Evolutionary conservation across 2,888 invertebrate genomes (phyloP), one percentile per base, ranked within the genome.

Genomic region (Synergus itoensis): DNA sequence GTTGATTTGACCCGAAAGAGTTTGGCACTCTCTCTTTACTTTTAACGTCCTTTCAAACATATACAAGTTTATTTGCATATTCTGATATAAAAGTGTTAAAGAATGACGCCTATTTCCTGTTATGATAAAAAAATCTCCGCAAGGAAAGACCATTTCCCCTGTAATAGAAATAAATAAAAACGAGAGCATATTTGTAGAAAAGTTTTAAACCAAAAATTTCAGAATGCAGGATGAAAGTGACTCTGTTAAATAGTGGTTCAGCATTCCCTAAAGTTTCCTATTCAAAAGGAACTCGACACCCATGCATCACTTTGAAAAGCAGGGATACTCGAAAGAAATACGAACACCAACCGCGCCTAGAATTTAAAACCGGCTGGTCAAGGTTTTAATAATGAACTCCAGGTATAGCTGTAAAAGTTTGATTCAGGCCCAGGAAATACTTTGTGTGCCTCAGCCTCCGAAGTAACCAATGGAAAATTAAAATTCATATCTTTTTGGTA

Each of bases 291-390:
- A 73, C 28, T 12, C 28, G 18, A 28, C 12, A 12, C 60, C 16
- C 36, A 73, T 53, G 4, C 73, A 73, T 73, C 53, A 36, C n/a
- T n/a, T 36, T n/a, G 69, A 53, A 62, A 62, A 62, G 4, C 60
- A 9, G 28, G 53, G 73, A 67, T 43, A 67, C 16, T 45, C 21
- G 40, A 73, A 67, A 21, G 36, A 53, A 53, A 73, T 48, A 73
- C 12, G 53, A 53, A 62, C 60, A 62, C 21, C 60, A 62, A 28
- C 60, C 60, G 21, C 28, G 60, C 21, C 28, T 28, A 62, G 28
- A 62, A 62, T 62, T 62, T 62, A 9, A 12, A 62, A 62, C 60
- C 60, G 60, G 60, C 28, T 73, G 69, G 48, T 69, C 45, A 69
- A 73, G 73, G 73, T 73, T 53, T 53, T 28, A 28, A 73, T 73